These are phyloP conservation scores for Lepidotrigona ventralis DNA, from an alignment of 1,140 invertebrate genomes.

Conservation along the genomic window DNA sequence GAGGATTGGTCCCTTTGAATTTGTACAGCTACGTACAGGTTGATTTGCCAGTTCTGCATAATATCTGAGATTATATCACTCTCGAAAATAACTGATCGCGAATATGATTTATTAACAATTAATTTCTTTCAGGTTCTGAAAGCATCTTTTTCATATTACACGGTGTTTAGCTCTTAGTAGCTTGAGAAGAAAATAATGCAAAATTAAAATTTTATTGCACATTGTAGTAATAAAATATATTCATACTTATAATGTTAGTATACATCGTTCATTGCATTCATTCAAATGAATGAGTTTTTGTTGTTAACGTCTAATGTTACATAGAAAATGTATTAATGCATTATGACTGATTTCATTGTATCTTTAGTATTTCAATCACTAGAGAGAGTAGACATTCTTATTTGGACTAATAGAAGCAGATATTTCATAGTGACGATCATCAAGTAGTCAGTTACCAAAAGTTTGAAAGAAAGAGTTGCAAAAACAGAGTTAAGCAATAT, in stretches of 20 bases:
- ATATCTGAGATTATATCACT: not conserved
- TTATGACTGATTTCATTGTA: not conserved
- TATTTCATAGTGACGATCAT: too few species aligned
- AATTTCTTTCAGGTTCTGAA: not conserved
- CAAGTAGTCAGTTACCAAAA: too few species aligned
- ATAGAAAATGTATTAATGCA: not conserved
- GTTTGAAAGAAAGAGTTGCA: too few species aligned
- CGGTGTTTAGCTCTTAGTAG: not conserved
- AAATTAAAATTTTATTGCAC: not conserved
- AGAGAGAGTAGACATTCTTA: too few species aligned
- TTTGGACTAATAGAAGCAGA: too few species aligned
- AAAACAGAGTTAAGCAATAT: too few species aligned
- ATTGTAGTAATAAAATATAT: too few species aligned
- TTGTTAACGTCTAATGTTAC: not conserved
- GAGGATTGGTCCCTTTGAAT: not conserved
- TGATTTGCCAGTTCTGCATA: not conserved
- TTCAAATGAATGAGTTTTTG: too few species aligned
- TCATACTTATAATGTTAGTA: too few species aligned
- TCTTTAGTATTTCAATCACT: too few species aligned
- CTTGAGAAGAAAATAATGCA: not conserved
- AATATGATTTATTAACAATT: not conserved
- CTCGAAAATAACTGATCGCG: too few species aligned
- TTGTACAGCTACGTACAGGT: conserved; percentile 6
- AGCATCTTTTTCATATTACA: conserved; percentile 9
- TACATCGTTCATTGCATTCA: too few species aligned